Evolutionary conservation across 2,113 vertebrate species (phyloP).

Genomic region (Notothenia coriiceps): DNA sequence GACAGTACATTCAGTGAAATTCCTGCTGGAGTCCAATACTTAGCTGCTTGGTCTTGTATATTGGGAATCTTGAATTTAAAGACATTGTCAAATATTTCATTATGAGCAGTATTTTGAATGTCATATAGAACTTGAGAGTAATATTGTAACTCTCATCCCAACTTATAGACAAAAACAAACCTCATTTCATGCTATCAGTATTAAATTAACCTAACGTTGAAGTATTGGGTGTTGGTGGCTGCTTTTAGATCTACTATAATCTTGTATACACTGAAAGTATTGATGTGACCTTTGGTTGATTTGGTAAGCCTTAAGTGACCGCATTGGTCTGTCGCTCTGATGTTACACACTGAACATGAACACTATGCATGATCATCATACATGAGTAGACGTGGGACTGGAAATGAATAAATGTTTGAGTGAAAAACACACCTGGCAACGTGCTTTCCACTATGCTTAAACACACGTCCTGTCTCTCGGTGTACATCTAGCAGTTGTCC

Average conservation of each 20-base stretch:
- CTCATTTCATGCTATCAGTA: neutral
- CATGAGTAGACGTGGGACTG: constrained; percentile 4
- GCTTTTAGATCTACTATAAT: neutral
- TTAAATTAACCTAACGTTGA: neutral
- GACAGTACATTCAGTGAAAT: no score
- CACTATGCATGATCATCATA: constrained; percentile 1
- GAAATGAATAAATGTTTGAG: constrained; percentile 32
- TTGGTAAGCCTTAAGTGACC: neutral
- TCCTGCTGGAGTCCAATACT: no score
- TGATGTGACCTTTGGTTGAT: neutral
- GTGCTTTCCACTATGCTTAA: neutral
- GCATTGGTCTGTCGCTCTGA: neutral
- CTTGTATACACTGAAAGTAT: neutral
- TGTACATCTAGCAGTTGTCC: constrained; percentile 19
- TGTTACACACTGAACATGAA: neutral
- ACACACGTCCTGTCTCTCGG: neutral
- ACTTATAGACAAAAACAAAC: neutral
- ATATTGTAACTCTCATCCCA: neutral
- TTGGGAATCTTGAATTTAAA: neutral
- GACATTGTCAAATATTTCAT: neutral
- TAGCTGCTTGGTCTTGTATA: neutral
- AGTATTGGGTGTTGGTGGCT: neutral
- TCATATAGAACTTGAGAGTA: neutral
- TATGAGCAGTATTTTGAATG: neutral
- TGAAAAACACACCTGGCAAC: constrained; percentile 5